phyloP scores from a whole-genome alignment of 2,113 vertebrate species.

The Bubo scandiacus region DNA sequence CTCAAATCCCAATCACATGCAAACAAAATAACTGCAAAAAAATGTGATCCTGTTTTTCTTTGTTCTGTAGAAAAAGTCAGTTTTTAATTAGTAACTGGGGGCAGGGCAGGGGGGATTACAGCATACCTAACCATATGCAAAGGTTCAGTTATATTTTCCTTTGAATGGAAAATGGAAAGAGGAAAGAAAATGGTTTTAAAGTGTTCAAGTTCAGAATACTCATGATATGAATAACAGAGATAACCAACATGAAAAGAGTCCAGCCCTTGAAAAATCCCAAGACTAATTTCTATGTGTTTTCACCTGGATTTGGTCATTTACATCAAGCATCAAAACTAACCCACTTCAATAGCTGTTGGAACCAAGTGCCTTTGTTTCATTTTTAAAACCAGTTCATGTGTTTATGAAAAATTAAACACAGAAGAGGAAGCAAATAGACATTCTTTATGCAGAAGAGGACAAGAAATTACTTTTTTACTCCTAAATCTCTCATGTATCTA shows the following conservation, averaged over 20 bases:
- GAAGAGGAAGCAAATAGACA: background rate
- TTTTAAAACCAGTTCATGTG: slow-evolving; percentile 11
- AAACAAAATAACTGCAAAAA: background rate
- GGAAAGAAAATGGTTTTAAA: background rate
- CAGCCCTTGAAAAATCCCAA: background rate
- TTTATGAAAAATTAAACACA: slow-evolving; percentile 39
- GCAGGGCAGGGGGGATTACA: background rate
- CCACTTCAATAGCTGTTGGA: background rate
- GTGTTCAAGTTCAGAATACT: background rate
- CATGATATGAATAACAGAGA: background rate
- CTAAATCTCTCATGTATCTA: background rate
- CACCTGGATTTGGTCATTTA: background rate
- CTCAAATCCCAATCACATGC: background rate
- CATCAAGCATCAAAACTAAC: background rate
- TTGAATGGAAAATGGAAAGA: background rate
- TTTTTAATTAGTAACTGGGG: background rate
- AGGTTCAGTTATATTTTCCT: background rate
- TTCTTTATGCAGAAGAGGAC: background rate
- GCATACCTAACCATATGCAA: background rate
- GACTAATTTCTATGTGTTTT: background rate
- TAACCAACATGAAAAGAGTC: background rate
- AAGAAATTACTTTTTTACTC: background rate
- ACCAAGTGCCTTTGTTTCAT: background rate
- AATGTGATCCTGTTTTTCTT: background rate
- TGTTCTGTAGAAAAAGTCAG: background rate